Evolutionary conservation across 2,888 invertebrate species (phyloP).

Genomic region (Metacarcinus magister): DNA sequence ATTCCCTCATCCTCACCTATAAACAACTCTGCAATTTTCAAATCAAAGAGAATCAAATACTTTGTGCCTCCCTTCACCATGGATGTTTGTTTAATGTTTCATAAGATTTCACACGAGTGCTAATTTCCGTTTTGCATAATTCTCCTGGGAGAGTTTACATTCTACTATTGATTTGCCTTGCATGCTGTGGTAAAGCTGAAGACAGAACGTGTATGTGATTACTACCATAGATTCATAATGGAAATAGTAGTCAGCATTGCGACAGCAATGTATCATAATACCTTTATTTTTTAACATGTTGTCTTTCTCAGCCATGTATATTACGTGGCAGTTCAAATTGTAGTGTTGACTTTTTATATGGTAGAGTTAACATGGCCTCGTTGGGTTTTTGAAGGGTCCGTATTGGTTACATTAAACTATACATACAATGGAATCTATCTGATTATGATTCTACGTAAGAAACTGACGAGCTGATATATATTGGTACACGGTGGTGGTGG

Average conservation of each 20-base stretch:
- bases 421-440: background rate
- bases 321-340: background rate
- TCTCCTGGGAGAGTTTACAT: background rate
- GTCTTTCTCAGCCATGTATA: background rate
- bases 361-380: background rate
- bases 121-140: background rate
- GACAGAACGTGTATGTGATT: background rate
- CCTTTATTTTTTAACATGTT: background rate
- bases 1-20: background rate
- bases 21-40: background rate
- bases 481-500: background rate
- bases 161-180: background rate
- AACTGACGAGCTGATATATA: background rate
- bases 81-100: background rate
- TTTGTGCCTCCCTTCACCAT: background rate
- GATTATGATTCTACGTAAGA: background rate
- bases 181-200: background rate
- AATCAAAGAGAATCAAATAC: constrained; percentile 6
- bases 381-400: background rate
- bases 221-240: background rate
- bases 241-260: background rate
- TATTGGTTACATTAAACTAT: background rate
- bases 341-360: constrained; percentile 29
- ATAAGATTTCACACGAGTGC: background rate
- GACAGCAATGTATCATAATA: background rate